These are phyloP conservation scores for Drosophila oshimai DNA, from an alignment of 1,140 invertebrate genomes.

Conservation along the genomic window DNA sequence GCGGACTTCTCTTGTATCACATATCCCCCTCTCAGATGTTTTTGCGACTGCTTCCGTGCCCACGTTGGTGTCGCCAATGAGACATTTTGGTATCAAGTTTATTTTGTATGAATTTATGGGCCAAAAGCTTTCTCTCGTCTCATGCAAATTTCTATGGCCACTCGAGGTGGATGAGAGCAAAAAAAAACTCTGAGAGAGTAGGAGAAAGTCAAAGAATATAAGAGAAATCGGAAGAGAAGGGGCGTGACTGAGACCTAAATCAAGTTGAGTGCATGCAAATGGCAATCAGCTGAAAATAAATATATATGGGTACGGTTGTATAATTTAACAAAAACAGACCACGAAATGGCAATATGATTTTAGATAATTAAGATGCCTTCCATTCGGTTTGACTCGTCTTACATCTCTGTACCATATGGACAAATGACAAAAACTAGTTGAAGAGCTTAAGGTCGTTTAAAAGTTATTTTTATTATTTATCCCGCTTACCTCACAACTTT, in stretches of 20 bases:
- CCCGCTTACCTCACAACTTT: neutral
- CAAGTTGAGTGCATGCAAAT: slow-evolving; percentile 51
- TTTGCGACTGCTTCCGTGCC: neutral
- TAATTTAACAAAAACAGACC: neutral
- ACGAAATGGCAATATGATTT: slow-evolving; percentile 10
- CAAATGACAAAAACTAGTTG: neutral
- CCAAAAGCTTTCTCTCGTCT: slow-evolving; percentile 1
- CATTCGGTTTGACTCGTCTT: no score
- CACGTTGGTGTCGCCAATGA: slow-evolving; percentile 20
- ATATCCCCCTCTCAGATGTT: neutral
- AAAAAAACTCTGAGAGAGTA: no score
- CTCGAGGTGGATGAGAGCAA: slow-evolving; percentile 1
- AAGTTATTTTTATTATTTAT: neutral
- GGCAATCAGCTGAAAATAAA: slow-evolving; percentile 53
- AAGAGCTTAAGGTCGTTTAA: no score
- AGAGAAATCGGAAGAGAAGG: neutral
- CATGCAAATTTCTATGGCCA: slow-evolving; percentile 22
- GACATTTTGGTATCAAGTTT: slow-evolving; percentile 43
- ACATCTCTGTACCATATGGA: neutral
- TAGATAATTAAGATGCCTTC: neutral
- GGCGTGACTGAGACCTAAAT: slow-evolving; percentile 44
- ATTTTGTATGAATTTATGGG: slow-evolving; percentile 36
- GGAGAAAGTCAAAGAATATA: neutral
- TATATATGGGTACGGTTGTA: slow-evolving; percentile 17
- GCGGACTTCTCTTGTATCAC: neutral